Evolutionary conservation across 2,113 vertebrate species (phyloP).

Genomic region (Triplophysa dalaica): DNA sequence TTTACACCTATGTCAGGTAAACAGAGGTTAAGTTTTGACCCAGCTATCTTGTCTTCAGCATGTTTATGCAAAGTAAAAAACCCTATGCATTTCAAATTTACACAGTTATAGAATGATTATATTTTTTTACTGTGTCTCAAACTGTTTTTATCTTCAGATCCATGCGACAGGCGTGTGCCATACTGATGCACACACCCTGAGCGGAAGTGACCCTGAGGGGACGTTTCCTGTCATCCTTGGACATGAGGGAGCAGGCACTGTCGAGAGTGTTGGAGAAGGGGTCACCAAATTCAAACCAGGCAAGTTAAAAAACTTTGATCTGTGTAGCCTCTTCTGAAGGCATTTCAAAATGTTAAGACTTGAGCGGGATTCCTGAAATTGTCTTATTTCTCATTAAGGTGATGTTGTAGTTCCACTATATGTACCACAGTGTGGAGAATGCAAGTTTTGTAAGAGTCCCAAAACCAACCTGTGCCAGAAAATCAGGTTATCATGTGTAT

Average conservation of each 20-base stretch:
- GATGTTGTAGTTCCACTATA: constrained; percentile 83
- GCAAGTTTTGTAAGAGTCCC: constrained; percentile 81
- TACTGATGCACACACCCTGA: constrained; percentile 81
- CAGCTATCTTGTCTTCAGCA: not conserved
- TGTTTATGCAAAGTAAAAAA: not conserved
- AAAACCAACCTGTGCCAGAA: constrained; percentile 81
- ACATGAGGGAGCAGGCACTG: constrained; percentile 83
- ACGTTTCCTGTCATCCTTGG: constrained; percentile 84
- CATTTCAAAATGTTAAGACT: not conserved
- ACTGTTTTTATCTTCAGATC: constrained; percentile 57
- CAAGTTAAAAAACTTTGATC: constrained; percentile 44
- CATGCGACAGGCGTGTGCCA: constrained; percentile 86
- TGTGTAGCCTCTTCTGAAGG: not conserved
- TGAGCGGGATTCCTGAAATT: not conserved
- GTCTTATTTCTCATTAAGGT: constrained; percentile 63
- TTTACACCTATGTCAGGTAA: not conserved
- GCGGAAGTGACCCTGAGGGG: constrained; percentile 70
- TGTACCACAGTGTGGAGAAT: constrained; percentile 81
- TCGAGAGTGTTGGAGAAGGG: constrained; percentile 89
- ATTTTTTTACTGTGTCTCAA: too few relatives aligned
- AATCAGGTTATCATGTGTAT: constrained; percentile 66
- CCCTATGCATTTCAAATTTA: not conserved
- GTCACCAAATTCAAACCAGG: constrained; percentile 91
- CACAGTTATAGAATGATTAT: not conserved
- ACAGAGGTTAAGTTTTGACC: not conserved